These are phyloP conservation scores for Leptinotarsa rubiginosa DNA, from an alignment of 2,888 invertebrate species.

Conservation along the genomic window DNA sequence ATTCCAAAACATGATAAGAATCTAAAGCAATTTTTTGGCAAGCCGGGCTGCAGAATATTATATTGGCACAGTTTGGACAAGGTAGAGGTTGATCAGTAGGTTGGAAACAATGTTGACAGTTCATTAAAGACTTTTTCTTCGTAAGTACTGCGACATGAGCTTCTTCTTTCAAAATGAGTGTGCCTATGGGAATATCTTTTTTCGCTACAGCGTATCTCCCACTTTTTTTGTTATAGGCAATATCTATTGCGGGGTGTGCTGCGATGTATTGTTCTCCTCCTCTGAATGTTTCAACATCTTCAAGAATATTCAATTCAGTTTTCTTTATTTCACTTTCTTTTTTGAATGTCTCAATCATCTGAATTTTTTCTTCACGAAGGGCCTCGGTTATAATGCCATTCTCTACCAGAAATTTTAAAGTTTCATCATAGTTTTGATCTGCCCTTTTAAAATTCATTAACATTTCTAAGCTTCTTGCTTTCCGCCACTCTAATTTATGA, in stretches of 20 bases:
- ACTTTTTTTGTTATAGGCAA: background rate
- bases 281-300: background rate
- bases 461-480: background rate
- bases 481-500: background rate
- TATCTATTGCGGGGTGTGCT: background rate
- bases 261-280: background rate
- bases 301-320: background rate
- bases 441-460: background rate
- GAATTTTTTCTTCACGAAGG: background rate
- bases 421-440: background rate
- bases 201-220: conserved; percentile 10
- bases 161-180: conserved; percentile 5
- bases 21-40: background rate
- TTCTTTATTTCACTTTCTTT: background rate
- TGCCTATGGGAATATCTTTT: background rate
- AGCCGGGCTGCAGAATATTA: background rate
- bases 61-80: conserved; percentile 3
- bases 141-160: background rate
- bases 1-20: background rate
- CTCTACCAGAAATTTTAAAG: background rate
- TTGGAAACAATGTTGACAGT: conserved; percentile 1
- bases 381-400: background rate
- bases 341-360: no score
- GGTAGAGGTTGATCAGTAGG: background rate
- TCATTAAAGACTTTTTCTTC: background rate